Percentiles rank a stretch among this genome's conserved stretches.
phyloP scores from a whole-genome alignment of 1,140 invertebrate species.

The Dreissena rostriformis region DNA sequence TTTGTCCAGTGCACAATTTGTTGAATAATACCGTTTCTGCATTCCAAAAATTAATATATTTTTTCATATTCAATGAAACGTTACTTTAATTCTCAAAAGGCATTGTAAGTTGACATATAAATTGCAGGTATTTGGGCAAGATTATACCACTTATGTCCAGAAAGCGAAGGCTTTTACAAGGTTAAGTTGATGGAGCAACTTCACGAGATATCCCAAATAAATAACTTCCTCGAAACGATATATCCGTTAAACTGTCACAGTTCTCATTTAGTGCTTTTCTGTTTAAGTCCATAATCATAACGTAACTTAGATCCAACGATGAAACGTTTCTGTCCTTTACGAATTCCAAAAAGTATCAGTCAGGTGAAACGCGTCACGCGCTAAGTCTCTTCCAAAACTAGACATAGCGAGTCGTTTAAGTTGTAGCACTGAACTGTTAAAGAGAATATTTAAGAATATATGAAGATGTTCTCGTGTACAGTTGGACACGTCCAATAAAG shows the following conservation, averaged over 20 bases:
- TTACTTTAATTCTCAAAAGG: too few relatives aligned
- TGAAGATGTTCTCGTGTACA: too few relatives aligned
- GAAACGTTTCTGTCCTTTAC: background rate
- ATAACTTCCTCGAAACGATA: background rate
- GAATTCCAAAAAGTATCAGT: background rate
- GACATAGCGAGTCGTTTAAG: background rate
- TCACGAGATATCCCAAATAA: background rate
- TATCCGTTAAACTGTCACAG: background rate
- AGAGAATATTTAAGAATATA: too few relatives aligned
- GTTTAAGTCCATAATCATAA: background rate
- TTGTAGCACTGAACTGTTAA: background rate
- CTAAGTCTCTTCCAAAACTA: background rate
- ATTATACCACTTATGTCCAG: background rate
- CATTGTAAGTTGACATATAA: too few relatives aligned
- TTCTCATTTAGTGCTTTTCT: background rate
- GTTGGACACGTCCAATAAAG: too few relatives aligned
- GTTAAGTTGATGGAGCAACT: background rate
- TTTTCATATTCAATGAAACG: too few relatives aligned
- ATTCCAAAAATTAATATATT: too few relatives aligned
- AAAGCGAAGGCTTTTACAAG: conserved; percentile 1
- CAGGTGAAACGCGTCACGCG: background rate
- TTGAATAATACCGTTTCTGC: too few relatives aligned
- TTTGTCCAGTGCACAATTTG: background rate
- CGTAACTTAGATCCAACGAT: background rate
- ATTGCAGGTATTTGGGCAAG: background rate